Conservation (phyloP, 2,113 vertebrate genomes). For the Hippocampus barbouri region DNA sequence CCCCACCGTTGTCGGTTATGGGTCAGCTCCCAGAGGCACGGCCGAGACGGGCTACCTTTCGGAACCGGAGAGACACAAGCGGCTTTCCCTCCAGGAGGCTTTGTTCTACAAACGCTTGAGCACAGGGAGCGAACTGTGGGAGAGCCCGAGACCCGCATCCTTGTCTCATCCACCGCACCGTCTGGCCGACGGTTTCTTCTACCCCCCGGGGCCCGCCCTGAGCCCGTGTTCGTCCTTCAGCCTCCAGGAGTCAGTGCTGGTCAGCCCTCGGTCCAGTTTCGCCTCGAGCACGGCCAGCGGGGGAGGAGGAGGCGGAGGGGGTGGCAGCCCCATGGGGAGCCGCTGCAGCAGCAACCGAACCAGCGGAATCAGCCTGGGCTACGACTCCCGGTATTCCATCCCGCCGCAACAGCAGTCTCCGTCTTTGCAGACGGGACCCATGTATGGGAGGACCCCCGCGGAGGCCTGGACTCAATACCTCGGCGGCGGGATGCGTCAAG, state of each 20-base stretch:
- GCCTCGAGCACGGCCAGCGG: constrained; percentile 83
- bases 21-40: constrained; percentile 46
- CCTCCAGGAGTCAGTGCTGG: constrained; percentile 75
- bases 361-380: constrained; percentile 85
- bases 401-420: constrained; percentile 57
- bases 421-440: constrained; percentile 50
- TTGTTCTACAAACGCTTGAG: constrained; percentile 74
- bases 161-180: constrained; percentile 68
- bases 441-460: constrained; percentile 38
- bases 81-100: constrained; percentile 75
- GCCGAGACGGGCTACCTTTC: constrained; percentile 66
- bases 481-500: constrained; percentile 53
- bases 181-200: constrained; percentile 64
- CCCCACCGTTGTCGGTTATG: constrained; percentile 35
- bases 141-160: constrained; percentile 65
- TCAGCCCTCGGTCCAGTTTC: constrained; percentile 81
- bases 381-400: constrained; percentile 77
- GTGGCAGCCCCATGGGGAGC: constrained; percentile 78
- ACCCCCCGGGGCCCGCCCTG: constrained; percentile 61
- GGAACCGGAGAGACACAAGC: constrained; percentile 75
- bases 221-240: constrained; percentile 77
- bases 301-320: constrained; percentile 73
- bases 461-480: constrained; percentile 73
- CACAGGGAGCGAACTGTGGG: constrained; percentile 74
- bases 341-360: constrained; percentile 84